Evolutionary conservation across 2,797 vertebrate genomes (phyloP).

Genomic region (Poeciliopsis gracilis): DNA sequence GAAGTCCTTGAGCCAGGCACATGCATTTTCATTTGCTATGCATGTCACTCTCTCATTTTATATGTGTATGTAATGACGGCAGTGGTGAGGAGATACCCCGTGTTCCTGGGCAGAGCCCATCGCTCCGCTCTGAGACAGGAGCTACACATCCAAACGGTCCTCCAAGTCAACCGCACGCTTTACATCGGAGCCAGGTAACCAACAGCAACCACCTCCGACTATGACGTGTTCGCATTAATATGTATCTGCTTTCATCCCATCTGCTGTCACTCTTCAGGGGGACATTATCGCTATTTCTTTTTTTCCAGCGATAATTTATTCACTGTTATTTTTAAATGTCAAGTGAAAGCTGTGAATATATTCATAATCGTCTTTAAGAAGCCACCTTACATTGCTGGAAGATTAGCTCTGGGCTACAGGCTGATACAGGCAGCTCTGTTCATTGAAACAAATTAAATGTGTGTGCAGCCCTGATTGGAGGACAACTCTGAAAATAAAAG

Average conservation of each 20-base stretch:
- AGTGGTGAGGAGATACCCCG: slow-evolving; percentile 91
- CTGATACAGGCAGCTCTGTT: neutral
- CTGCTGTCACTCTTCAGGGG: slow-evolving; percentile 59
- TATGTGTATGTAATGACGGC: slow-evolving; percentile 30
- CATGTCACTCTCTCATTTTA: slow-evolving; percentile 1
- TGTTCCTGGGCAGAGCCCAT: slow-evolving; percentile 90
- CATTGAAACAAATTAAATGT: neutral
- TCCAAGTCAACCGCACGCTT: slow-evolving; percentile 93
- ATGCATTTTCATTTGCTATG: neutral
- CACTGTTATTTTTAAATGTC: slow-evolving; percentile 57
- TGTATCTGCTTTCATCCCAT: slow-evolving; percentile 68
- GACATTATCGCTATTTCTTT: slow-evolving; percentile 43
- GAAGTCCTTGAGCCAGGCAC: slow-evolving; percentile 36
- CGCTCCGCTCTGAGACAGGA: slow-evolving; percentile 80
- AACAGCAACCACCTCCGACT: slow-evolving; percentile 71
- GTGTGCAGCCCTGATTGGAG: neutral
- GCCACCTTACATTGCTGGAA: neutral
- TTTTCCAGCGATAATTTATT: slow-evolving; percentile 25
- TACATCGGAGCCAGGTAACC: slow-evolving; percentile 95
- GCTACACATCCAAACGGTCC: slow-evolving; percentile 91
- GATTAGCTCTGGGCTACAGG: neutral
- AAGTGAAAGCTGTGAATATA: slow-evolving; percentile 43
- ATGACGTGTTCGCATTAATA: slow-evolving; percentile 60
- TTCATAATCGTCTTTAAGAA: slow-evolving; percentile 21
- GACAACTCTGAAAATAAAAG: neutral